Evolutionary conservation across 2,888 invertebrate species (phyloP), one percentile per base, ranked within the genome.

Genomic region (Coleophora flavipennella): DNA sequence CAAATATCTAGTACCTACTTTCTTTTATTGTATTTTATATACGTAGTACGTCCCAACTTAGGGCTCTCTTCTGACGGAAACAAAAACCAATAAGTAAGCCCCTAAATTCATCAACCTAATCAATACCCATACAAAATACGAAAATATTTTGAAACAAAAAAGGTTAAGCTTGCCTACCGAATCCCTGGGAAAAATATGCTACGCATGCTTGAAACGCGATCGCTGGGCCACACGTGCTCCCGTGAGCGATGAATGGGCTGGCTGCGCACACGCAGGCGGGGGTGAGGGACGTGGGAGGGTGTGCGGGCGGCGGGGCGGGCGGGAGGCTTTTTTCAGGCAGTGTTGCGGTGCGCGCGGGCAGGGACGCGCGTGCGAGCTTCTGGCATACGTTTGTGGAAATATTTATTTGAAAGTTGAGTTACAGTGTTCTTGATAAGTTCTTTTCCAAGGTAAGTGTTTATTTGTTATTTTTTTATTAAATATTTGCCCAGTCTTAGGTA

Each of bases 251-350:
- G 68, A 68, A 63, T 62, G 67, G 67, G 62, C 52, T 48, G 46
- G 44, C 38, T 42, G 45, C 44, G 41, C 36, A 34, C n/a, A n/a
- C n/a, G 28, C 35, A 43, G 37, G 41, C 31, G 27, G 55, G 49
- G 53, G 63, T 57, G 57, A 44, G 57, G 51, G 46, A 52, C 51
- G 43, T 41, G 55, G 55, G 59, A 58, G 58, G 57, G 49, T 53
- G 49, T 48, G 50, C 42, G 49, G 38, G 59, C 50, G 57, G 53
- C 52, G 41, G 48, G 48, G 61, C 49, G 61, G 62, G 52, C 50
- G 45, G 50, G 64, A 81, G 81, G 78, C 81, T 81, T 84, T 83
- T 83, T 84, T 81, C 83, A 83, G 83, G 80, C 83, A 84, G 84
- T 83, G 57, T 59, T 50, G 53, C 49, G 56, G 58, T 59, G 64